Percentiles rank a stretch among this genome's conserved stretches.
These are phyloP conservation scores for Heliconius congener DNA, from an alignment of 1,140 invertebrate genomes.

Conservation along the genomic window DNA sequence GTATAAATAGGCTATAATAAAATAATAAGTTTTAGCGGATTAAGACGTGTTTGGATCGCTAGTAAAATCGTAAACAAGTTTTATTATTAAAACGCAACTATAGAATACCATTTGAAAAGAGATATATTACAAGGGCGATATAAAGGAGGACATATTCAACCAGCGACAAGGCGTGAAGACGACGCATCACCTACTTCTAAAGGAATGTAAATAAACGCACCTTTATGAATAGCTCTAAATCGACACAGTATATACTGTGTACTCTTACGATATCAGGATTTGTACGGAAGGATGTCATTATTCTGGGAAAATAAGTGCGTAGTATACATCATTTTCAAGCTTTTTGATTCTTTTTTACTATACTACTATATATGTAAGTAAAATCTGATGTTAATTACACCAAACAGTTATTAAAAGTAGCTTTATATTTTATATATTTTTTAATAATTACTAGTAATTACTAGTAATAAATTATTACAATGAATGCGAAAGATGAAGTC, in stretches of 20 bases:
- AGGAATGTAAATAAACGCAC: constrained; percentile 68
- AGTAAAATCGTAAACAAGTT: constrained; percentile 32
- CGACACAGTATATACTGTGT: constrained; percentile 40
- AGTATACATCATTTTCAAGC: not conserved
- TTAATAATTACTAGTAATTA: too few relatives aligned
- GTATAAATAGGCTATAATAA: too few relatives aligned
- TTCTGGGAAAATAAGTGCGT: constrained; percentile 20
- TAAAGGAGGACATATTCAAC: constrained; percentile 52
- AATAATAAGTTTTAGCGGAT: too few relatives aligned
- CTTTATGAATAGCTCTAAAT: constrained; percentile 63
- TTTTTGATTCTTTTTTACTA: too few relatives aligned
- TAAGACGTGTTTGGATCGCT: not conserved
- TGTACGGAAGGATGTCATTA: constrained; percentile 30
- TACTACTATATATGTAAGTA: too few relatives aligned
- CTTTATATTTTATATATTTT: too few relatives aligned
- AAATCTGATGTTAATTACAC: too few relatives aligned
- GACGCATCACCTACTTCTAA: constrained; percentile 67
- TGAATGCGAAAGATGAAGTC: too few relatives aligned
- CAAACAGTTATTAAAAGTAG: too few relatives aligned
- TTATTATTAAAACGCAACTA: constrained; percentile 24
- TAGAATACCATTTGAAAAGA: constrained; percentile 30
- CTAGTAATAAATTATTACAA: too few relatives aligned
- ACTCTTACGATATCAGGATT: constrained; percentile 43
- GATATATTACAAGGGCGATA: constrained; percentile 26
- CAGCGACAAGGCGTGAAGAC: constrained; percentile 57